Evolutionary conservation across 2,113 vertebrate genomes (phyloP), one percentile per base, ranked within the genome.

Genomic region (Hiodon alosoides): DNA sequence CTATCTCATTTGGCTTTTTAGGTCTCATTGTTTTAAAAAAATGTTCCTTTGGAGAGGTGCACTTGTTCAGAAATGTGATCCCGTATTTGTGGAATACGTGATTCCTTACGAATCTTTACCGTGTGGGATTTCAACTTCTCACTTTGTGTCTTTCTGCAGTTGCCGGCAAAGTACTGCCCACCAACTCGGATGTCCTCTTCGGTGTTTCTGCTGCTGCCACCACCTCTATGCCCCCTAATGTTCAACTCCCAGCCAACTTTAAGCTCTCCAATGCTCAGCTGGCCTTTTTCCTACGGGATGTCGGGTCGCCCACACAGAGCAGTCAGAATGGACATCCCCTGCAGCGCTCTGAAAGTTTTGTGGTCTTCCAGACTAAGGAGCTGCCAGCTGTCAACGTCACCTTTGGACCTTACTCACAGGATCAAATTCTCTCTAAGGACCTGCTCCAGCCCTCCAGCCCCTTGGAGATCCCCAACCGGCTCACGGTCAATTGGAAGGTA

Each of bases 401-500:
- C 77, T 87, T 97, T 79, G 97, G 97, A 46, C 94, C 95, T 72
- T 98, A 95, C 80, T 88, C 93, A 84, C 90, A 92, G 8, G 95
- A 95, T 85, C 92, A 95, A 85, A 91, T 90, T 11, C 84, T 99
- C 73, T 94, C 95, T 79, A 95, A 94, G 83, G 97, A 99, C 79
- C 79, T 98, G 51, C 92, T 99, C 16, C 96, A 98, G 87, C 97
- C 97, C 0, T 90, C 95, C 67, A 95, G 96, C 85, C 93, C 95
- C 1, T 83, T 98, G 90, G 94, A 98, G 81, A 91, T 99, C 51
- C 94, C 95, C 0, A 92, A 93, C 73, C 90, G 93, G 80, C 87
- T 99, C 81, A 98, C 97, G 0, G 95, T 98, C 84, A 97, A 95
- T 90, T 98, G 97, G 97, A 99, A 98, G 83, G 94, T 98, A 31